Percentiles rank a stretch among this genome's conserved stretches.
Conservation (phyloP, 2,797 vertebrate genomes). For the Etheostoma perlongum region DNA sequence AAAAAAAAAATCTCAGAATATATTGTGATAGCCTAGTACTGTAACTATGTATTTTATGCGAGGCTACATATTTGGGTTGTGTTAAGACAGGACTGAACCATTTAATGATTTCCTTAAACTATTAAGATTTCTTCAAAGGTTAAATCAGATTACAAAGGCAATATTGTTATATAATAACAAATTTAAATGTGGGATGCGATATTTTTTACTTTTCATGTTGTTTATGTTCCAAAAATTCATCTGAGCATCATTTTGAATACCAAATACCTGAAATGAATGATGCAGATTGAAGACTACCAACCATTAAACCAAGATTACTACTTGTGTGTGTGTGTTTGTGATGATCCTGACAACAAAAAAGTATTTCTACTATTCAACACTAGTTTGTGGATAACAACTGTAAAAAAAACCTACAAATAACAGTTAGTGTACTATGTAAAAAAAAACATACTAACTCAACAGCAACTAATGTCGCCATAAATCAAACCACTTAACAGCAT, state of each 20-base stretch:
- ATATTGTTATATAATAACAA: slow-evolving; percentile 55
- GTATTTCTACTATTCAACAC: background rate
- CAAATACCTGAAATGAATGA: slow-evolving; percentile 72
- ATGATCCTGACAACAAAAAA: background rate
- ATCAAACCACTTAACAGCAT: background rate
- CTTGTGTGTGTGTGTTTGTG: slow-evolving; percentile 53
- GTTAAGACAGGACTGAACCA: slow-evolving; percentile 65
- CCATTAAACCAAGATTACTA: slow-evolving; percentile 75
- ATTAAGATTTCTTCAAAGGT: slow-evolving; percentile 65
- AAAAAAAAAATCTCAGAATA: slow-evolving; percentile 53
- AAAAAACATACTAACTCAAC: background rate
- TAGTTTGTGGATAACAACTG: background rate
- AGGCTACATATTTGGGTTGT: slow-evolving; percentile 64
- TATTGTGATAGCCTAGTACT: slow-evolving; percentile 79
- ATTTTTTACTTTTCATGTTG: slow-evolving; percentile 54
- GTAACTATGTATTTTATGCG: slow-evolving; percentile 82
- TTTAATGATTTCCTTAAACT: slow-evolving; percentile 74
- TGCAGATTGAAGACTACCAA: slow-evolving; percentile 63
- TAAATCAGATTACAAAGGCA: slow-evolving; percentile 46
- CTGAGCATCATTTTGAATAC: slow-evolving; percentile 62
- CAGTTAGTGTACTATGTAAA: background rate
- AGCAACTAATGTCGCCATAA: background rate
- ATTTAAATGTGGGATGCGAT: slow-evolving; percentile 56
- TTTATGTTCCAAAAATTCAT: slow-evolving; percentile 56
- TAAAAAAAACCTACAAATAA: background rate